Evolutionary conservation across 2,888 invertebrate genomes (phyloP).

Genomic region (Alitta virens): DNA sequence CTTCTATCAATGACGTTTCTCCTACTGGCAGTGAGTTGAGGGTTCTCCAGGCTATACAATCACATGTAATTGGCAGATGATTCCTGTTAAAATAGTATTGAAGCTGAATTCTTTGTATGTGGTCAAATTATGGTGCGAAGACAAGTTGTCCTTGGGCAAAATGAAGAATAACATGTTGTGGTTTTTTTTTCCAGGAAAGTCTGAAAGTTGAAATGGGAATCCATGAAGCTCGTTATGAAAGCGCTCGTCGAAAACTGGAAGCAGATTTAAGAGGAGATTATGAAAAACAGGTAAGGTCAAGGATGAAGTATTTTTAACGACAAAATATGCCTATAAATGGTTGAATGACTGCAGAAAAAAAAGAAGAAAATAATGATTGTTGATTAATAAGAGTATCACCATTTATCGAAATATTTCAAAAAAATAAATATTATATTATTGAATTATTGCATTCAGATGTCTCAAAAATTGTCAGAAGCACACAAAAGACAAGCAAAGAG

Average conservation of each 20-base stretch:
- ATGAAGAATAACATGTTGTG: background rate
- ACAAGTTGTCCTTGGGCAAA: background rate
- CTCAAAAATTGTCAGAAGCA: conserved; percentile 41
- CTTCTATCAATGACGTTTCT: no score
- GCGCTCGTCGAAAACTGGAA: conserved; percentile 43
- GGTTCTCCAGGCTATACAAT: no score
- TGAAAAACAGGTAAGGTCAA: conserved; percentile 43
- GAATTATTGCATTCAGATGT: conserved; percentile 34
- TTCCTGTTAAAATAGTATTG: no score
- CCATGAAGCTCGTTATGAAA: conserved; percentile 50
- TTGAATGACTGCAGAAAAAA: no score
- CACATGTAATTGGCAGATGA: no score
- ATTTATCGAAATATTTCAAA: no score
- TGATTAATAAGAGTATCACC: no score
- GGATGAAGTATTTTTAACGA: no score
- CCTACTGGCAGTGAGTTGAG: no score
- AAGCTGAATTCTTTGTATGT: background rate
- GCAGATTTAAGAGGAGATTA: conserved; percentile 43
- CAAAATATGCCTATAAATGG: no score
- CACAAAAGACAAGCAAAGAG: conserved; percentile 33
- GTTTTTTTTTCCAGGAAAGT: conserved; percentile 40
- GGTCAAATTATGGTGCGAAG: background rate
- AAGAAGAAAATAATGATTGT: no score
- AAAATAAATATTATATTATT: no score
- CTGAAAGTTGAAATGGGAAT: conserved; percentile 50